Base-by-base conservation (phyloP, 2,888 invertebrate species). In the Papilio demoleus region DNA sequence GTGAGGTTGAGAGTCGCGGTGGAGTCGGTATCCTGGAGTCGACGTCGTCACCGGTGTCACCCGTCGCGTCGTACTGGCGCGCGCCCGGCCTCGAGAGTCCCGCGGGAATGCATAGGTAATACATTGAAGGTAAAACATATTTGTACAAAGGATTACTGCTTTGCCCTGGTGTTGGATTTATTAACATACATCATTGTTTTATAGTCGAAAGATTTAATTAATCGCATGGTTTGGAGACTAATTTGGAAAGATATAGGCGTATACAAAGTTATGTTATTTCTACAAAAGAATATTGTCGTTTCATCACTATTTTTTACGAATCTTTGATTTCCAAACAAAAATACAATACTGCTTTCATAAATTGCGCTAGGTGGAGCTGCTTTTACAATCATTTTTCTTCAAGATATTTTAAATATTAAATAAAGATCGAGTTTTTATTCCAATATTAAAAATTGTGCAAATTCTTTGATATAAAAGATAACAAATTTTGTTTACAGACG, bases 1-100 rank as follows among this genome's bases (percentile, higher is more conserved):
- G 93, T 4, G 95, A 95, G 73, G 93, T 94, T 60, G 95, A 95
- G 74, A 95, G 94, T 79, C 93, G 95, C 58, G 93, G 93, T 1
- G 93, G 93, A 0, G 92, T 88, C 11, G 85, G 81, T 22, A 77
- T 81, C 19, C 75, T 86, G 67, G 88, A 88, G 65, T 82, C 81
- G 1, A 82, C 84, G 1, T 87, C 88, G 19, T 86, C 89, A 1
- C 88, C 85, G n/a, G 85, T 81, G 53, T 88, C 88, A 0, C 38
- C 38, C 38, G 80, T 82, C 53, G 73, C 86, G 40, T 84, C 88
- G 1, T 92, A 91, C 76, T 92, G 92, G 92, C 81, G 88, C 17
- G 88, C 88, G 17, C 86, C 88, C 0, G 81, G 81, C 0, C 77
- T 88, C 0, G 88, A 87, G 71, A 88, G 85, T 67, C 88, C 90